Base-by-base conservation (phyloP, 2,113 vertebrate species). In the Diadophis punctatus region DNA sequence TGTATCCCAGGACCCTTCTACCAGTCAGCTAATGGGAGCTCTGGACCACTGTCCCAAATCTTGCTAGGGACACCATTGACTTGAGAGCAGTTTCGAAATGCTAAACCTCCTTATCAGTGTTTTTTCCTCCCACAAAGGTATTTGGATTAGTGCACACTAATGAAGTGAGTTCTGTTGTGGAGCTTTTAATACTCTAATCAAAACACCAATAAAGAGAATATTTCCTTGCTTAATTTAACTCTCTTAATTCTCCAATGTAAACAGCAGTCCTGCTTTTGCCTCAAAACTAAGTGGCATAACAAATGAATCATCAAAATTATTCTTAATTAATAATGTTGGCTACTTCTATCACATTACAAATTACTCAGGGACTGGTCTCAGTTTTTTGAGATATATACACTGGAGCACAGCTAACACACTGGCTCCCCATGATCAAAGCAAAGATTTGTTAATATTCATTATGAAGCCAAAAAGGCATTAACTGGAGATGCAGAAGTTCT, bases 281-380 rank as follows among this genome's bases (percentile, higher is more conserved):
- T 22, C 46, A 7, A 93, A 93, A 93, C 11, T 43, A 23, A 90
- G 30, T 93, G 16, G 2, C 46, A 86, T 16, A 23, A 51, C 93
- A 53, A 94, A 95, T 25, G 3, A 93, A 48, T 46, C 89, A 49
- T 91, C 0, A 1, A 93, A 68, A 51, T 56, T 94, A 34, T n/a
- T 51, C 63, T 92, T 56, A 91, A 74, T 63, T 93, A 1, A 86
- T 58, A 27, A 90, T 49, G 1, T 25, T 92, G 92, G 18, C 3
- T 88, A 51, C 27, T 87, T 93, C 74, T 90, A 20, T 85, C 87
- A 27, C 22, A 43, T 86, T 1, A 16, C 3, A 27, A 93, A 22
- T 34, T 90, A 16, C 11, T 51, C 53, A 80, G 74, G 34, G 34
- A 20, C 34, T n/a, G 39, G 10, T 18, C 39, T 89, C 51, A n/a